These are phyloP conservation scores for Brachylomia viminalis DNA, from an alignment of 2,888 invertebrate species.

Conservation along the genomic window DNA sequence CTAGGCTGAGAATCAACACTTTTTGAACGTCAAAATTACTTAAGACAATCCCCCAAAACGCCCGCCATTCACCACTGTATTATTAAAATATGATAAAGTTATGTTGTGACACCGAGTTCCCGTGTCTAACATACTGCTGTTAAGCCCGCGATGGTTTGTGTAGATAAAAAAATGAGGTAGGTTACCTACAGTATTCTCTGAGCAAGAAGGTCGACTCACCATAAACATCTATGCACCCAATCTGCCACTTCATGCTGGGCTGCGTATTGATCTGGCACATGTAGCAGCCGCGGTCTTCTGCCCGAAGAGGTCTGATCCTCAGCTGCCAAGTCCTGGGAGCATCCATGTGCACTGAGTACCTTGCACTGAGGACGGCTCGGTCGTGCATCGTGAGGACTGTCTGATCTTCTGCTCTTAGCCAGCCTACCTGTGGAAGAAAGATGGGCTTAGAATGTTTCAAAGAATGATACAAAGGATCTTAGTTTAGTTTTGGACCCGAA, in stretches of 20 bases:
- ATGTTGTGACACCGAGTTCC: too few relatives aligned
- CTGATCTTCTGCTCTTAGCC: conserved; percentile 97
- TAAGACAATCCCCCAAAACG: too few relatives aligned
- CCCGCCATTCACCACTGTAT: too few relatives aligned
- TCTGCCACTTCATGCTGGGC: conserved; percentile 95
- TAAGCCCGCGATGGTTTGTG: too few relatives aligned
- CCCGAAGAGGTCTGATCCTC: conserved; percentile 95
- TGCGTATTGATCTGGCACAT: conserved; percentile 97
- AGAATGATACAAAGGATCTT: background rate
- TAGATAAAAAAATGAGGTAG: too few relatives aligned
- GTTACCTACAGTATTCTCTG: too few relatives aligned
- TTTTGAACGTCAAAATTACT: too few relatives aligned
- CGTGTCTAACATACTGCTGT: too few relatives aligned
- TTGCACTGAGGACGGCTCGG: conserved; percentile 95
- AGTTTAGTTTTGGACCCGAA: background rate
- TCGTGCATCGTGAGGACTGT: conserved; percentile 97
- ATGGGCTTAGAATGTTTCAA: background rate
- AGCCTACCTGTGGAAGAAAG: conserved; percentile 93
- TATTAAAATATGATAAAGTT: too few relatives aligned
- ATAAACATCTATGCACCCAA: conserved; percentile 96
- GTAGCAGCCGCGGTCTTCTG: conserved; percentile 96
- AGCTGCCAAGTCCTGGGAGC: conserved; percentile 96
- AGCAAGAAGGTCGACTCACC: conserved; percentile 90
- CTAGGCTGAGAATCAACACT: too few relatives aligned
- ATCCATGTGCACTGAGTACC: conserved; percentile 95